phyloP scores from a whole-genome alignment of 2,113 vertebrate species.

The Rhagologus leucostigma region DNA sequence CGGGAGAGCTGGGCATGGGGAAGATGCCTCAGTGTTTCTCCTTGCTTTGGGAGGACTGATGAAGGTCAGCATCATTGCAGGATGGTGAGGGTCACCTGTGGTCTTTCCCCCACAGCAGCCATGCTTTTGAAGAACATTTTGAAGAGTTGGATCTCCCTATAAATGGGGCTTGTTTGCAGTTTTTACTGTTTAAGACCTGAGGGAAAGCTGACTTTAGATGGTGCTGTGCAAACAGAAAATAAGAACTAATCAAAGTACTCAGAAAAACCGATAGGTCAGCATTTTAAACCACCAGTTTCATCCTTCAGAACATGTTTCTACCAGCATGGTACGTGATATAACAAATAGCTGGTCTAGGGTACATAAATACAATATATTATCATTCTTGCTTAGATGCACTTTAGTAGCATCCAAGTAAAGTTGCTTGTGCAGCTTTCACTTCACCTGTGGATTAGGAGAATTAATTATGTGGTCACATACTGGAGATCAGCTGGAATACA shows the following conservation, averaged over 20 bases:
- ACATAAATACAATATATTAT: neutral
- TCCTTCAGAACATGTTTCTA: neutral
- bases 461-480: neutral
- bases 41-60: neutral
- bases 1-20: neutral
- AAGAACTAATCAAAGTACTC: neutral
- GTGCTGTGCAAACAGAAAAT: neutral
- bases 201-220: neutral
- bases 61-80: neutral
- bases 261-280: neutral
- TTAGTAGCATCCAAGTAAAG: neutral
- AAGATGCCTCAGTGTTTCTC: neutral
- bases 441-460: neutral
- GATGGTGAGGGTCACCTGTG: neutral
- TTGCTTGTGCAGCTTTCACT: neutral
- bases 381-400: neutral
- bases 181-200: neutral
- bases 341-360: neutral
- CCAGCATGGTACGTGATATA: neutral
- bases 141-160: neutral
- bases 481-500: neutral
- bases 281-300: neutral
- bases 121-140: neutral
- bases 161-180: neutral
- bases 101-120: neutral